Evolutionary conservation across 53 echinoderm and acorn worm species (phyloP).

Genomic region (Astropecten irregularis): DNA sequence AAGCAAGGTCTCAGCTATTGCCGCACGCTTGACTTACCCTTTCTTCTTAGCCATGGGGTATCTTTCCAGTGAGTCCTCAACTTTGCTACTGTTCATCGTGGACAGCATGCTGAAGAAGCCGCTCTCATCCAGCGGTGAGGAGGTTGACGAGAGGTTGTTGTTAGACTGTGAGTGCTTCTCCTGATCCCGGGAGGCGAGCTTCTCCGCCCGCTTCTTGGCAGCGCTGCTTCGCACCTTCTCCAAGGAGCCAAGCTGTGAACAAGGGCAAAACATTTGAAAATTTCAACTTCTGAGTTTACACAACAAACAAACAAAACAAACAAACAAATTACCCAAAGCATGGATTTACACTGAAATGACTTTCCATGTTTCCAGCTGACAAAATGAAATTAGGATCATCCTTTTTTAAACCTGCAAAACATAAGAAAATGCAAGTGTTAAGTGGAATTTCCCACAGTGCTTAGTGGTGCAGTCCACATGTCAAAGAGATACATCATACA

Average conservation of each 20-base stretch:
- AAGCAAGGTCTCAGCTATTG: too few species aligned
- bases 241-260: slow-evolving; percentile 60
- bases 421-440: too few species aligned
- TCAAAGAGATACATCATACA: too few species aligned
- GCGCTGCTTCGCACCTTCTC: slow-evolving; percentile 92
- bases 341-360: too few species aligned
- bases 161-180: slow-evolving; percentile 22
- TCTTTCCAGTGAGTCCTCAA: slow-evolving; percentile 59
- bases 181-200: slow-evolving; percentile 57
- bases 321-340: too few species aligned
- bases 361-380: too few species aligned
- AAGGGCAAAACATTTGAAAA: neutral
- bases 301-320: neutral
- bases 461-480: too few species aligned
- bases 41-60: slow-evolving; percentile 65
- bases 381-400: too few species aligned
- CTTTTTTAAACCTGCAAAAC: too few species aligned
- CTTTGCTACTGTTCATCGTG: slow-evolving; percentile 61
- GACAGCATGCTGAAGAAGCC: slow-evolving; percentile 82
- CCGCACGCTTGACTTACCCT: slow-evolving; percentile 58
- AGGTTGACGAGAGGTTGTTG: slow-evolving; percentile 46
- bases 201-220: slow-evolving; percentile 91
- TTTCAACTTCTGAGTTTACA: neutral
- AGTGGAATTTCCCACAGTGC: too few species aligned
- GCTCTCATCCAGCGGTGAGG: slow-evolving; percentile 75